Evolutionary conservation across 2,797 vertebrate species (phyloP).

Genomic region (Paguma larvata): DNA sequence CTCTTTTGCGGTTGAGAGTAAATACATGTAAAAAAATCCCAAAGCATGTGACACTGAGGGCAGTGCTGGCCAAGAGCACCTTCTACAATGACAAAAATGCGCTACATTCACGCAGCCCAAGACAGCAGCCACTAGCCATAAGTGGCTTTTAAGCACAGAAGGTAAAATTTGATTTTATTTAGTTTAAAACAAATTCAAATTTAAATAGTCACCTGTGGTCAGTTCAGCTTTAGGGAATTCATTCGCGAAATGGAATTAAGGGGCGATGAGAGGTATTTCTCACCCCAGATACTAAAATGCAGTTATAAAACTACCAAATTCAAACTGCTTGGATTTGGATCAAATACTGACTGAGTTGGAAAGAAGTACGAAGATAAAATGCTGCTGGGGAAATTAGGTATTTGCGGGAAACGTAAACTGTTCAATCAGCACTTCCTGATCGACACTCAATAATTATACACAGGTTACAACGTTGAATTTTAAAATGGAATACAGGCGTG

Average conservation of each 20-base stretch:
- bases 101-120: not conserved
- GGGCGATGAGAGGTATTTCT: not conserved
- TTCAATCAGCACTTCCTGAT: not conserved
- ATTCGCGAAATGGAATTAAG: conserved; percentile 12
- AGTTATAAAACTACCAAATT: conserved; percentile 37
- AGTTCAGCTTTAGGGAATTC: not conserved
- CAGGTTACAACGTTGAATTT: not conserved
- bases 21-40: not conserved
- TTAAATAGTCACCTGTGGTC: not conserved
- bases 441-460: not conserved
- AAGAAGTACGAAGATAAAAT: not conserved
- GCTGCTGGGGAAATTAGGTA: not conserved
- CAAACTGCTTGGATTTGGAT: not conserved
- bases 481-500: not conserved
- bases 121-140: not conserved
- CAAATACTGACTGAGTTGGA: not conserved
- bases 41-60: not conserved
- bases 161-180: not conserved
- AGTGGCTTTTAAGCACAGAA: not conserved
- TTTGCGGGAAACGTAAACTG: not conserved
- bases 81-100: not conserved
- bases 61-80: not conserved
- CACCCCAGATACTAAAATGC: not conserved
- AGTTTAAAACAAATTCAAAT: conserved; percentile 29
- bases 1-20: not conserved